These are phyloP conservation scores for Siniperca obscura DNA, from an alignment of 2,797 vertebrate species.

Conservation along the genomic window DNA sequence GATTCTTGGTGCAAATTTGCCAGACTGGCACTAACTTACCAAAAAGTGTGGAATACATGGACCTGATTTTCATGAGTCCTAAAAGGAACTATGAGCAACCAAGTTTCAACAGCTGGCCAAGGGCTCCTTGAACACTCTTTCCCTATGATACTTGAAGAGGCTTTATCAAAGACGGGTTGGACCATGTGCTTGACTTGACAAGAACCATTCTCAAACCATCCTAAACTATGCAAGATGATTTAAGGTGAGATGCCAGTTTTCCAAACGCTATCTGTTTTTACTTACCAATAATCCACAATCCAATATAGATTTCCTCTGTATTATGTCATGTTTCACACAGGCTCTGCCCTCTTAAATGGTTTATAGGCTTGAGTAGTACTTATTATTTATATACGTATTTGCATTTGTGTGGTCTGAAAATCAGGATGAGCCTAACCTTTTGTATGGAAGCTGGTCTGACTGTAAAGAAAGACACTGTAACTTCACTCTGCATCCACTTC, in stretches of 20 bases:
- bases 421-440: neutral
- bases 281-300: neutral
- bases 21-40: neutral
- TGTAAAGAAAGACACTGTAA: neutral
- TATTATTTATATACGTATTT: neutral
- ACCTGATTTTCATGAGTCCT: slow-evolving; percentile 23
- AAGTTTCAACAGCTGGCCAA: neutral
- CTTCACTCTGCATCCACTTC: neutral
- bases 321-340: neutral
- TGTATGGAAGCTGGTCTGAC: neutral
- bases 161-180: slow-evolving; percentile 9
- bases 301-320: neutral
- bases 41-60: neutral
- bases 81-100: slow-evolving; percentile 3
- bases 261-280: neutral
- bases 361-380: neutral
- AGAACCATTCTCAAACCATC: slow-evolving; percentile 11
- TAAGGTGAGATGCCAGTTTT: slow-evolving; percentile 34
- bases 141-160: slow-evolving; percentile 7
- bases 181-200: slow-evolving; percentile 8
- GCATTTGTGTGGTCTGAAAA: neutral
- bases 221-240: neutral
- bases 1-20: slow-evolving; percentile 9
- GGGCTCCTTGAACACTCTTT: slow-evolving; percentile 1
- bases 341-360: neutral